Evolutionary conservation across 2,888 invertebrate species (phyloP), one percentile per base, ranked within the genome.

Genomic region (Drosophila mimetica): DNA sequence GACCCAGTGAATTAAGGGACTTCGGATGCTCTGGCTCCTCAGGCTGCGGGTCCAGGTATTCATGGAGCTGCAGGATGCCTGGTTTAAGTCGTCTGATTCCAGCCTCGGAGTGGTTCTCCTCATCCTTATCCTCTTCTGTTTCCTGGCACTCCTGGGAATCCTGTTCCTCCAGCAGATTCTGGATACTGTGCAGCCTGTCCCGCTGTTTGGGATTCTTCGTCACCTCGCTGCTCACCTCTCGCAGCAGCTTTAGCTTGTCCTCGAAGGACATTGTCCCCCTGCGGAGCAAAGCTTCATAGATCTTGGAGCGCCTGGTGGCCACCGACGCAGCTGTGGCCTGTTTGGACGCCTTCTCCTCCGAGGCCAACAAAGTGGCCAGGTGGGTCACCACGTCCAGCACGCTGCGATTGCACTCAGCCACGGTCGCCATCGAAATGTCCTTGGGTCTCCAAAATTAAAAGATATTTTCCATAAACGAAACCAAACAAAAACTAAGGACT

Each of bases 331-430:
- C 32, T 69, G 69, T 48, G 22, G 47, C 32, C 0, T 8, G 2
- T n/a, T 36, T 18, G 2, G 36, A 8, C 1, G 11, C n/a, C 30
- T 25, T n/a, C 36, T 36, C 32, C 32, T 52, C 18, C 8, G 36
- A 18, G 11, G 16, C 46, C 47, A 69, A 13, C 47, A 71, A n/a
- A 8, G n/a, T 42, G 25, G 69, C 72, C 42, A 69, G 20, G 9
- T 63, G 36, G 30, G 18, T 71, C 9, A 69, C 72, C 37, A 48
- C 14, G 11, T 48, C 72, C 20, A 36, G 18, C 14, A 69, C 52
- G 25, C 72, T 72, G 36, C 37, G 47, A 20, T 8, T 52, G 63
- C 72, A 46, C 20, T 72, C 53, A 37, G 37, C 42, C 16, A 28
- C 16, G 20, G 9, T 32, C 14, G 53, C 64, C 73, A 72, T 70